Evolutionary conservation across 2,888 invertebrate species (phyloP), one percentile per base, ranked within the genome.

Genomic region (Euproctis similis): DNA sequence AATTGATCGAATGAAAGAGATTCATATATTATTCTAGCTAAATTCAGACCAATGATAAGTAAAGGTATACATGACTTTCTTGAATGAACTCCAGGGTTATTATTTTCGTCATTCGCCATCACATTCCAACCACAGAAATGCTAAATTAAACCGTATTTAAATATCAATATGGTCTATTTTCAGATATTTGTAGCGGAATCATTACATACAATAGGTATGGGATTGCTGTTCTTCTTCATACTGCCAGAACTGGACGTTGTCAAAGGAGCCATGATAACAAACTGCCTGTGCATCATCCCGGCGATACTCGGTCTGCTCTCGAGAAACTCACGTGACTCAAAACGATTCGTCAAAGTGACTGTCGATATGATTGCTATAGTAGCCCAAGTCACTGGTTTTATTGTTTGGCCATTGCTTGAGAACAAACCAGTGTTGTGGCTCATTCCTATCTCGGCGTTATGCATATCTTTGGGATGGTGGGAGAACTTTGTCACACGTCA

Each of bases 381-480:
- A 0, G 94, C 94, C 2, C 97, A 97, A 81, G 90, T 94, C 5
- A 95, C 95, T 0, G 96, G 95, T 2, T 93, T 97, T 51, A 90
- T 97, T 35, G 91, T 96, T 8, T 97, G 96, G 95, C 96, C 96
- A n/a, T 73, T 94, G 30, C 80, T 93, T 36, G 91, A 94, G 63
- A 90, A 89, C 40, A 89, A 90, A 39, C 89, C 90, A 0, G 88
- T 90, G 28, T 71, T 95, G 19, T 95, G 94, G 94, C 85, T 95
- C 23, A 93, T 98, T 48, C 96, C 97, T 1, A 84, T 95, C 0
- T 88, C 96, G 1, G 88, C 96, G 18, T 72, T 96, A 30, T 88
- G 96, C 53, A 92, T 96, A 41, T 98, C 98, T 1, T 87, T 95
- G 19, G 95, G 95, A 12, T 98, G 97, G 96, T 98, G 98, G 98